Percentiles rank a stretch among this genome's conserved stretches.
Conservation (phyloP, 2,888 invertebrate species). For the Agonum fuliginosum region DNA sequence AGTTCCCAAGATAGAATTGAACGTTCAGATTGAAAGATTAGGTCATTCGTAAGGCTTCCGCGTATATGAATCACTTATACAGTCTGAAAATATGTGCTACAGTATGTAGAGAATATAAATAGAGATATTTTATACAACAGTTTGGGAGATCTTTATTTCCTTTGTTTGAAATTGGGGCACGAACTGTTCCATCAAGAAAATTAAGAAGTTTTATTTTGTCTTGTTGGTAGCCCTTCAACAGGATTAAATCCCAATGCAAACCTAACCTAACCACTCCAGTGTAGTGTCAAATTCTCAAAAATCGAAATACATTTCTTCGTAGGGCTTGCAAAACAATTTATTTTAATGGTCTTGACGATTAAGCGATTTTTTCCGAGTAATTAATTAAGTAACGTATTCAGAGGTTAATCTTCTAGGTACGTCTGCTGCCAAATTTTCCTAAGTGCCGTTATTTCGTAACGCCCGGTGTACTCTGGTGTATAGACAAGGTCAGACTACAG, state of each 20-base stretch:
- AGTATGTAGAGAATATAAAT: neutral
- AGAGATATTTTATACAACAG: conserved; percentile 23
- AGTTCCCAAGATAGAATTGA: neutral
- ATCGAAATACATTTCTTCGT: no score
- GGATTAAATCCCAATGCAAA: no score
- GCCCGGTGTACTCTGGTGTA: neutral
- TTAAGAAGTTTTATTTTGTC: no score
- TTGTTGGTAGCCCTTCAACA: no score
- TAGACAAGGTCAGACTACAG: conserved; percentile 58
- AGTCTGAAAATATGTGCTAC: neutral
- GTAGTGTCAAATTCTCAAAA: no score
- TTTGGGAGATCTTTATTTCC: no score
- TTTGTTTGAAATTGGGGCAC: no score
- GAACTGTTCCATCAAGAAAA: no score
- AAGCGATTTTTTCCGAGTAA: neutral
- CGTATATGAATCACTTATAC: conserved; percentile 6
- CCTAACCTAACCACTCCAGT: no score
- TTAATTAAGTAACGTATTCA: no score
- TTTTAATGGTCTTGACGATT: no score
- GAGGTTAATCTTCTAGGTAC: neutral
- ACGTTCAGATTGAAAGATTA: neutral
- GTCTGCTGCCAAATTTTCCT: neutral
- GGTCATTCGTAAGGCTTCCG: neutral
- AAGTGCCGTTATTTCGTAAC: conserved; percentile 26
- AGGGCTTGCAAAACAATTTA: no score